Evolutionary conservation across 2,797 vertebrate species (phyloP).

Genomic region (Coendou prehensilis): DNA sequence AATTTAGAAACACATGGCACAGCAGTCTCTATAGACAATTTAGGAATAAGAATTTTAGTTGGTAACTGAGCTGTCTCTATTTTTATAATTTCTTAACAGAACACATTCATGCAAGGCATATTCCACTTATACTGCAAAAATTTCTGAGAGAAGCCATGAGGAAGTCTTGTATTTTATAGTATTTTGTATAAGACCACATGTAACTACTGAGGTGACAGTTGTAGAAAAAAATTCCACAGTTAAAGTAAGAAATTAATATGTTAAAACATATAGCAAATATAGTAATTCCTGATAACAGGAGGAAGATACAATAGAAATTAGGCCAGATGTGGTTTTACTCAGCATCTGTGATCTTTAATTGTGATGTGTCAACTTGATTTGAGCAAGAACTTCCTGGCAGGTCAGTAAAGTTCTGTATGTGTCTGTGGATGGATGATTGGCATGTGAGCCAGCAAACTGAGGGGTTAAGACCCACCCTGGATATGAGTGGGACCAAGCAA

Average conservation of each 20-base stretch:
- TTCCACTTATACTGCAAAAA: not conserved
- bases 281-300: not conserved
- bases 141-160: not conserved
- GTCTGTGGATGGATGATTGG: not conserved
- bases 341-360: not conserved
- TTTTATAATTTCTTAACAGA: conserved; percentile 28
- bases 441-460: not conserved
- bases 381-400: not conserved
- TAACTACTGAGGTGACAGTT: not conserved
- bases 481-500: not conserved
- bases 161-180: not conserved
- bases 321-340: not conserved
- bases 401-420: not conserved
- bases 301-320: not conserved
- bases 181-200: not conserved
- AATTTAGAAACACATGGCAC: not conserved
- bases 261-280: not conserved
- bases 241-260: not conserved
- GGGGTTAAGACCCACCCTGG: not conserved
- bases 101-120: not conserved
- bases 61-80: not conserved
- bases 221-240: not conserved
- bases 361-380: not conserved
- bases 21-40: not conserved
- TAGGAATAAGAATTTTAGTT: not conserved